A percentile compares a stretch with the other conserved stretches of the same genome.
Evolutionary conservation across 2,113 vertebrate species (phyloP).

Genomic region (Danionella cerebrum): DNA sequence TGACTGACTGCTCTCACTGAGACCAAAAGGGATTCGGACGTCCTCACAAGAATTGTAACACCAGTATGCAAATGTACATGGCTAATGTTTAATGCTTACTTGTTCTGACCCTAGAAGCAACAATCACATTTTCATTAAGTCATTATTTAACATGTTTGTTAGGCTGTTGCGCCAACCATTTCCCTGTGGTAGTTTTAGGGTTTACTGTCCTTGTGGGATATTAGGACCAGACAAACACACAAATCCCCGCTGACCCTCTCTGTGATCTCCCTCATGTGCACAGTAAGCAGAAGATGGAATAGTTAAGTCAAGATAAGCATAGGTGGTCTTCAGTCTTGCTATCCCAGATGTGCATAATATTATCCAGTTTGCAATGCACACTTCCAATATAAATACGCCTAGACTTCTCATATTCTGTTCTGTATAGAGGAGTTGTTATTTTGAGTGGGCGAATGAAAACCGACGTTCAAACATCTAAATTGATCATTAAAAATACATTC

Average conservation of each 20-base stretch:
- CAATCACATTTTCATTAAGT: no score
- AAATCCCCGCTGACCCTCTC: background rate
- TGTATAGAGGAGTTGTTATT: background rate
- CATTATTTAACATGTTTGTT: no score
- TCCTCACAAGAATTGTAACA: background rate
- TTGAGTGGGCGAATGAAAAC: background rate
- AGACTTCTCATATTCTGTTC: background rate
- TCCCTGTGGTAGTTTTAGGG: no score
- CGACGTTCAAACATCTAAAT: no score
- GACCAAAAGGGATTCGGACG: background rate
- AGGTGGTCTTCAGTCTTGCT: slow-evolving; percentile 2
- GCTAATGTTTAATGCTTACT: no score
- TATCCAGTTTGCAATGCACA: background rate
- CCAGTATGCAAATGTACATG: no score
- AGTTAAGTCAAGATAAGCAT: slow-evolving; percentile 19
- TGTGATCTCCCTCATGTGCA: background rate
- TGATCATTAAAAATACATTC: no score
- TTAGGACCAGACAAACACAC: background rate
- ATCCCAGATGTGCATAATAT: slow-evolving; percentile 18
- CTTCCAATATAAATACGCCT: background rate
- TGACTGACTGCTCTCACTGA: slow-evolving; percentile 27
- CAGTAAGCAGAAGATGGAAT: background rate
- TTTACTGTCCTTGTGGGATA: no score
- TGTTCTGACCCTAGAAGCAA: no score
- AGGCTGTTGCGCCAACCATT: no score